Evolutionary conservation across 2,888 invertebrate genomes (phyloP).

Genomic region (Lepidocyrtoides sp.): DNA sequence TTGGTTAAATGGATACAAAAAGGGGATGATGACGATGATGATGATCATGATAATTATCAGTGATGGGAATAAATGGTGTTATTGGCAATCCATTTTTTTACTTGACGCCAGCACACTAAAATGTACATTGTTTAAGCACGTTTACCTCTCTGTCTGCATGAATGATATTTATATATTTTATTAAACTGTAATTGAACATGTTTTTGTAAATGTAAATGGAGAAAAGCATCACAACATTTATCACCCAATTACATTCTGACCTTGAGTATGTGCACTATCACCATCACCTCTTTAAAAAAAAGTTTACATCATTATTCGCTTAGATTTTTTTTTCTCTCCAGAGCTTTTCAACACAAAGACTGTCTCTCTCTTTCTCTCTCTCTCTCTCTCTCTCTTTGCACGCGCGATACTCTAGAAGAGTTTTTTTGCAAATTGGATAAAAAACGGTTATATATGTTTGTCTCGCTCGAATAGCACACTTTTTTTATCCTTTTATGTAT

Average conservation of each 20-base stretch:
- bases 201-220: not conserved
- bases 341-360: not conserved
- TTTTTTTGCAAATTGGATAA: constrained; percentile 35
- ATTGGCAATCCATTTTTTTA: not conserved
- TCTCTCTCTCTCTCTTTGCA: not conserved
- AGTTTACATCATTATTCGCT: not conserved
- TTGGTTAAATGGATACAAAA: not conserved
- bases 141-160: not conserved
- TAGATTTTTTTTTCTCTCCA: not conserved
- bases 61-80: not conserved
- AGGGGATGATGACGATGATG: not conserved
- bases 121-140: too few species aligned
- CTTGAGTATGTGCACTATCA: not conserved
- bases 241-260: constrained; percentile 21
- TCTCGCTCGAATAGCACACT: not conserved
- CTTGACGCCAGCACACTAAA: not conserved
- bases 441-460: constrained; percentile 15
- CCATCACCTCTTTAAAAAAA: not conserved
- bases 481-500: not conserved
- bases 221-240: constrained; percentile 18
- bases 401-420: not conserved
- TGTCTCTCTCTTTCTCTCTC: too few species aligned
- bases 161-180: not conserved
- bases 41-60: too few species aligned
- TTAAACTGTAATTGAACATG: constrained; percentile 13